Conservation (phyloP, 2,797 vertebrate species). For the Diplodus sargus region DNA sequence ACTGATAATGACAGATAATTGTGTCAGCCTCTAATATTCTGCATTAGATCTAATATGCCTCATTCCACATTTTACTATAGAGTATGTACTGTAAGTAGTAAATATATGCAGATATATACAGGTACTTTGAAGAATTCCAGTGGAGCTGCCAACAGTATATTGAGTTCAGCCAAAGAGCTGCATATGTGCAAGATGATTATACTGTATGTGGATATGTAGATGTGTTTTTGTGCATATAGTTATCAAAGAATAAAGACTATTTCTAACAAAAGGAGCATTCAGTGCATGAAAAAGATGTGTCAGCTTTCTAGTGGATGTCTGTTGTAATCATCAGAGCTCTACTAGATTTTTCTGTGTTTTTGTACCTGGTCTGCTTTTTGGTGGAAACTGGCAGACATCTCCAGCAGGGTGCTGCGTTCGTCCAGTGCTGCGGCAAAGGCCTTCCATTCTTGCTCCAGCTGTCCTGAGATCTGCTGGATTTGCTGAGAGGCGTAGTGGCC, state of each 20-base stretch:
- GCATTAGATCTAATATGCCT: neutral
- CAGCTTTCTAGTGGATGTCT: neutral
- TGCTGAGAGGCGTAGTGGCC: constrained; percentile 98
- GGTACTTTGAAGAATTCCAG: neutral
- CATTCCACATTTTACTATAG: neutral
- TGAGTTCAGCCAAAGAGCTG: constrained; percentile 4
- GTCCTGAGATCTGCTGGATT: constrained; percentile 97
- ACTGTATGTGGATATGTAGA: neutral
- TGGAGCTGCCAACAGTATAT: neutral
- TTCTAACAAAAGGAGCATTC: neutral
- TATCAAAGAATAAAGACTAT: neutral
- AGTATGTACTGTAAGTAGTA: neutral
- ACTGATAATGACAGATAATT: neutral
- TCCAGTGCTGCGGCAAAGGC: constrained; percentile 97
- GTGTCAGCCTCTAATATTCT: neutral
- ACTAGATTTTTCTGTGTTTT: neutral
- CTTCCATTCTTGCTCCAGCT: constrained; percentile 99
- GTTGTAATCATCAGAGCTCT: neutral
- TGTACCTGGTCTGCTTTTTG: constrained; percentile 97
- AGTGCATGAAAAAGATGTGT: neutral
- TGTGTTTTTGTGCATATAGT: neutral
- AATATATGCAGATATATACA: constrained; percentile 6
- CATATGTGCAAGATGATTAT: neutral
- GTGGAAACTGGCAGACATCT: constrained; percentile 99
- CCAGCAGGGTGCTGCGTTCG: constrained; percentile 96